phyloP scores from a whole-genome alignment of 2,797 vertebrate species.

The Poecilia velifera region DNA sequence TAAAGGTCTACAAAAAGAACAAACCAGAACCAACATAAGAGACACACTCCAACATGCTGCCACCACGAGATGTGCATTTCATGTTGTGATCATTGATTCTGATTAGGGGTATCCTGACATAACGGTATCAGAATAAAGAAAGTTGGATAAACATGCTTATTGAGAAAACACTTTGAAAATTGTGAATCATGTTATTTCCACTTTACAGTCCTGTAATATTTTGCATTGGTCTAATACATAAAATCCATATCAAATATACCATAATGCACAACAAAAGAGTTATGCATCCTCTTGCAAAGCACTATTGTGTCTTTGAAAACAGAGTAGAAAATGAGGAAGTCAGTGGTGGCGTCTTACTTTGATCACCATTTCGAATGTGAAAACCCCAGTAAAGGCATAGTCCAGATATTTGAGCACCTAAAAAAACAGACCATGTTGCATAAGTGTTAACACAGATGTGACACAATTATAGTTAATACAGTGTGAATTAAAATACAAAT shows the following conservation, averaged over 20 bases:
- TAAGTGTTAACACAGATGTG: not conserved
- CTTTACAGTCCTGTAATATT: not conserved
- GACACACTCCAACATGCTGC: not conserved
- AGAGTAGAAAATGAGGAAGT: not conserved
- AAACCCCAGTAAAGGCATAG: constrained; percentile 97
- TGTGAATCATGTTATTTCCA: not conserved
- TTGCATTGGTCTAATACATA: not conserved
- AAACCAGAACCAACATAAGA: not conserved
- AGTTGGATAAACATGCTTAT: not conserved
- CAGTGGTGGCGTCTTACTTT: constrained; percentile 85
- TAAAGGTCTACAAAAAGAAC: not conserved
- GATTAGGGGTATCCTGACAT: not conserved
- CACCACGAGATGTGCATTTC: not conserved
- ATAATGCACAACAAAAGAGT: not conserved
- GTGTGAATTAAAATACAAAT: not conserved
- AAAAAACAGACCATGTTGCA: constrained; percentile 17
- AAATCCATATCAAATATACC: not conserved
- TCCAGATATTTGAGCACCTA: constrained; percentile 97
- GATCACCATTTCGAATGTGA: constrained; percentile 99
- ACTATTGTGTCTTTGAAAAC: not conserved
- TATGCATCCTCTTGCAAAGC: not conserved
- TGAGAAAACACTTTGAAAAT: not conserved
- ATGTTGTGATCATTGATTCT: not conserved
- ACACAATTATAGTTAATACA: not conserved
- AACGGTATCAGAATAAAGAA: not conserved